Base-by-base conservation (phyloP, 2,113 vertebrate species). In the Trematomus loennbergii region DNA sequence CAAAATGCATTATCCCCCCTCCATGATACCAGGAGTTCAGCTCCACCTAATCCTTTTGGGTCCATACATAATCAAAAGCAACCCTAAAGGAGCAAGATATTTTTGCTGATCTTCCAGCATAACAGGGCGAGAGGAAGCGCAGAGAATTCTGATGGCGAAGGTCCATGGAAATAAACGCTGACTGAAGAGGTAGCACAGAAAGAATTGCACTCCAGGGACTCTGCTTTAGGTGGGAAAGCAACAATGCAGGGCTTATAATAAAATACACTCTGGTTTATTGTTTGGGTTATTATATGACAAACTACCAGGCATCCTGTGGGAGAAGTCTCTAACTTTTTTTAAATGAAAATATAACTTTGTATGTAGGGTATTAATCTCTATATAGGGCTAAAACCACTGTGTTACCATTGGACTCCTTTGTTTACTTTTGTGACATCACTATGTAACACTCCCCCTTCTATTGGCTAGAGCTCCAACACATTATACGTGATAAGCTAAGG, bases 161-260 rank as follows among this genome's bases (percentile, higher is more conserved):
- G 67, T 82, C 83, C 82, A 71, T 55, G 67, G 83, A 88, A 84
- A 90, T 75, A 86, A 86, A 67, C 58, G 89, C 91, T 92, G 87
- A 93, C 84, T 79, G 82, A 70, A 78, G 85, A 60, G 54, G 65
- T 63, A 62, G 36, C 53, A 36, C 46, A 78, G 77, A 73, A 83
- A 75, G 61, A 61, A 82, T 45, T 81, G 58, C 72, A 64, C 87
- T 68, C 78, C 17, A 12, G 85, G 82, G 88, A 87, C 25, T 5
- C 55, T 40, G 79, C 78, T 86, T 70, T 67, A 76, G 66, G 81
- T 49, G 49, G 63, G 66, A 80, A 79, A 84, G 52, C n/a, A 48
- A 78, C 61, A 74, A 40, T 68, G 66, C n/a, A 50, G 58, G 13
- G 57, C 63, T 79, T 67, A 71, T 85, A 77, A 78, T 75, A 70